Evolutionary conservation across 2,888 invertebrate genomes (phyloP).

Genomic region (Drosophila engyochracea): DNA sequence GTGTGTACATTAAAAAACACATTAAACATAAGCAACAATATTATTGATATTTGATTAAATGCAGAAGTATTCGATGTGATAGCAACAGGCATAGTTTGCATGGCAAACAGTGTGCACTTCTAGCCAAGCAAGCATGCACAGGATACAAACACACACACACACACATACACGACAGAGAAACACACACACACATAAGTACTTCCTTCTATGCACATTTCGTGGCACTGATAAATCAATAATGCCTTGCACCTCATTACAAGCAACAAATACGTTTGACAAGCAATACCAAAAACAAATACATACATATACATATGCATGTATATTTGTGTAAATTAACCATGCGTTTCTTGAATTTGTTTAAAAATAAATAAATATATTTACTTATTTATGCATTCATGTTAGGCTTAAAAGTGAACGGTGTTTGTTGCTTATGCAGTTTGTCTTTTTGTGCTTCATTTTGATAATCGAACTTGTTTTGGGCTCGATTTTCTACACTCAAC

Average conservation of each 20-base stretch:
- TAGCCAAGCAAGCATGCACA: conserved; percentile 25
- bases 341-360: background rate
- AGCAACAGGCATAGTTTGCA: conserved; percentile 55
- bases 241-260: conserved; percentile 40
- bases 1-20: background rate
- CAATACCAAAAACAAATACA: background rate
- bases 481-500: background rate
- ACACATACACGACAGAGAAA: background rate
- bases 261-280: conserved; percentile 8
- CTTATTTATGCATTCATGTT: background rate
- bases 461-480: background rate
- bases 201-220: conserved; percentile 16
- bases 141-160: conserved; percentile 1
- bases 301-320: background rate
- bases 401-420: background rate
- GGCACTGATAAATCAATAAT: conserved; percentile 47
- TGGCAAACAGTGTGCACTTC: conserved; percentile 67
- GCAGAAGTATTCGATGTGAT: conserved; percentile 8
- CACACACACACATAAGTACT: background rate
- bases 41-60: conserved; percentile 71
- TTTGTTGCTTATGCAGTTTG: background rate
- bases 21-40: conserved; percentile 12
- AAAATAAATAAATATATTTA: background rate
- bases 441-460: background rate
- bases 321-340: background rate